These are phyloP conservation scores for Myathropa florea DNA, from an alignment of 2,888 invertebrate species.

Conservation along the genomic window DNA sequence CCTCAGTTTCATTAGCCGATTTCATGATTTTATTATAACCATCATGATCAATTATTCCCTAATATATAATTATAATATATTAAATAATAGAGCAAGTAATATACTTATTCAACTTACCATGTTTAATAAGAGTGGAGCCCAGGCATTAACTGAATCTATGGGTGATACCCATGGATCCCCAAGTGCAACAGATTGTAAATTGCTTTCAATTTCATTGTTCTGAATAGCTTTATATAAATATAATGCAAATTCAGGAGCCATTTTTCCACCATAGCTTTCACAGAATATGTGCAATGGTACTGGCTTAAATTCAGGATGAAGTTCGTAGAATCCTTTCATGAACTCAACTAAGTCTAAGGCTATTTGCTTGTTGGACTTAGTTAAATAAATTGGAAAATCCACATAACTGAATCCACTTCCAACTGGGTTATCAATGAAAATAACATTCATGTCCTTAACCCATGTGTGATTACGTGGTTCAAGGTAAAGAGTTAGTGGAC, in stretches of 20 bases:
- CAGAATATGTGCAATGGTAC: conserved; percentile 92
- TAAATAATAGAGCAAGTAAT: neutral
- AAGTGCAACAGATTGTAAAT: conserved; percentile 89
- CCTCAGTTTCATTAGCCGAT: conserved; percentile 83
- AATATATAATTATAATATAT: neutral
- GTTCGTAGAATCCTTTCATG: conserved; percentile 86
- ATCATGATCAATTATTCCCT: conserved; percentile 86
- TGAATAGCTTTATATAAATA: conserved; percentile 84
- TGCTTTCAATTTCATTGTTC: conserved; percentile 84
- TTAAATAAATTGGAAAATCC: conserved; percentile 81
- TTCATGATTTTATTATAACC: conserved; percentile 84
- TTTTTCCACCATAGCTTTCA: conserved; percentile 96
- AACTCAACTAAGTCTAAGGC: conserved; percentile 89
- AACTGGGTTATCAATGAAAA: conserved; percentile 95
- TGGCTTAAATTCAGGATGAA: conserved; percentile 86
- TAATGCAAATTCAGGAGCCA: conserved; percentile 91
- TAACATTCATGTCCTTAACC: conserved; percentile 89
- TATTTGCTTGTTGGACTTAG: conserved; percentile 84
- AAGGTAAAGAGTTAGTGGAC: conserved; percentile 86
- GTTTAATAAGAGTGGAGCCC: conserved; percentile 89
- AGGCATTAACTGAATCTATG: conserved; percentile 90
- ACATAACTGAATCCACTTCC: conserved; percentile 94
- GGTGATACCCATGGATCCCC: conserved; percentile 96
- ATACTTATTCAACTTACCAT: conserved; percentile 82
- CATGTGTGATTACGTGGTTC: conserved; percentile 88